Evolutionary conservation across 2,797 vertebrate genomes (phyloP).

Genomic region (Molossus alvarezi): DNA sequence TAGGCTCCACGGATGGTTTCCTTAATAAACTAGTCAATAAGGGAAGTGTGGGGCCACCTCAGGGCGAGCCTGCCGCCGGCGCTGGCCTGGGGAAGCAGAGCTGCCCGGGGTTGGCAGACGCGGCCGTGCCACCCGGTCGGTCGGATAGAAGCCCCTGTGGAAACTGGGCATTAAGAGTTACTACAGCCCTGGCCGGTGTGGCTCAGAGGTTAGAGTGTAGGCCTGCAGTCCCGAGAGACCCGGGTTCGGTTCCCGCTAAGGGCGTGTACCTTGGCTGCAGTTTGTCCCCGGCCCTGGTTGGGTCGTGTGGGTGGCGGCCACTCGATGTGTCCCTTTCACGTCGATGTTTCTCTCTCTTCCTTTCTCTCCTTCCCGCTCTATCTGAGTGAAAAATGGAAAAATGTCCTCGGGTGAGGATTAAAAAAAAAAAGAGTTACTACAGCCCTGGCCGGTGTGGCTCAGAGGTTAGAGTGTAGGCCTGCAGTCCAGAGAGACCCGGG

Average conservation of each 20-base stretch:
- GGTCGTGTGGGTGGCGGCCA: no score
- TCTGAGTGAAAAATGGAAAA: no score
- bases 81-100: neutral
- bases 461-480: no score
- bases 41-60: rapidly evolving
- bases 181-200: neutral
- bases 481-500: no score
- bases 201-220: neutral
- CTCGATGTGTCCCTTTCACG: rapidly evolving
- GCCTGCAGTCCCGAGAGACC: neutral
- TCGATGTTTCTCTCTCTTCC: no score
- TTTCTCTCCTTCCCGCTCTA: no score
- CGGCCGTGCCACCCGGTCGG: rapidly evolving
- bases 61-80: rapidly evolving
- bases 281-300: no score
- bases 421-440: no score
- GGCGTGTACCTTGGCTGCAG: no score
- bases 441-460: no score
- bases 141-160: rapidly evolving
- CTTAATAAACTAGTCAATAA: neutral
- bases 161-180: neutral
- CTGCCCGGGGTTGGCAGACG: rapidly evolving
- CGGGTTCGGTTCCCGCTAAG: neutral
- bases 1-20: neutral
- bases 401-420: no score